These are phyloP conservation scores for Cacoxenus indagator DNA, from an alignment of 2,888 invertebrate species.

Conservation along the genomic window DNA sequence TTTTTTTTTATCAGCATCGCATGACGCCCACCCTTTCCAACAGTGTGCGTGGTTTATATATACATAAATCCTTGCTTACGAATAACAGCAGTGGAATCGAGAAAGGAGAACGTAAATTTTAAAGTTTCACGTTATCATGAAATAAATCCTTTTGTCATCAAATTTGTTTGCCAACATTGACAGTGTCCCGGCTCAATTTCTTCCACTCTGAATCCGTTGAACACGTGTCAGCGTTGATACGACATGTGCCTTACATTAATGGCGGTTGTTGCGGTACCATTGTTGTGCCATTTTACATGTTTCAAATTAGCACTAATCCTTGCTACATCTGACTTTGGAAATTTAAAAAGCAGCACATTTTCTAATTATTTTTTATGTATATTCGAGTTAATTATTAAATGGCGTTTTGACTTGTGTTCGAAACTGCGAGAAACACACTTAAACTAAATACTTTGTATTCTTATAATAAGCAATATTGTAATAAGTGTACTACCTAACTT, in stretches of 20 bases:
- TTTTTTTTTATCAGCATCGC: not conserved
- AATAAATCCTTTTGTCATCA: constrained; percentile 67
- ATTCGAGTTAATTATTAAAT: not conserved
- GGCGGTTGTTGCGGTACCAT: not conserved
- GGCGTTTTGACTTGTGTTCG: not conserved
- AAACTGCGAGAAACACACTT: too few species aligned
- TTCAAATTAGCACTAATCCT: constrained; percentile 67
- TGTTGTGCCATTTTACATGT: constrained; percentile 21
- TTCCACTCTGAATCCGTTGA: constrained; percentile 30
- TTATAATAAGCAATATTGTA: too few species aligned
- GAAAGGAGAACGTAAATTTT: constrained; percentile 37
- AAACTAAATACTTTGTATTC: too few species aligned
- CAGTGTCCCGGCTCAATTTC: constrained; percentile 2
- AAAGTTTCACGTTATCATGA: constrained; percentile 61
- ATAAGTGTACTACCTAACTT: too few species aligned
- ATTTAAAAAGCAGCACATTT: not conserved
- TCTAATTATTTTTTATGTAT: not conserved
- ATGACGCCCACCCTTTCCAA: not conserved
- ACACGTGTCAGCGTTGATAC: constrained; percentile 47
- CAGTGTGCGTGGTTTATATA: not conserved
- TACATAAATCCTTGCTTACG: not conserved
- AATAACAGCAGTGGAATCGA: not conserved
- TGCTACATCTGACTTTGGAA: constrained; percentile 9
- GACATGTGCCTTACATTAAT: constrained; percentile 8
- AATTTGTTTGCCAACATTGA: constrained; percentile 54